Evolutionary conservation across 2,113 vertebrate species (phyloP).

Genomic region (Myotis lucifugus): DNA sequence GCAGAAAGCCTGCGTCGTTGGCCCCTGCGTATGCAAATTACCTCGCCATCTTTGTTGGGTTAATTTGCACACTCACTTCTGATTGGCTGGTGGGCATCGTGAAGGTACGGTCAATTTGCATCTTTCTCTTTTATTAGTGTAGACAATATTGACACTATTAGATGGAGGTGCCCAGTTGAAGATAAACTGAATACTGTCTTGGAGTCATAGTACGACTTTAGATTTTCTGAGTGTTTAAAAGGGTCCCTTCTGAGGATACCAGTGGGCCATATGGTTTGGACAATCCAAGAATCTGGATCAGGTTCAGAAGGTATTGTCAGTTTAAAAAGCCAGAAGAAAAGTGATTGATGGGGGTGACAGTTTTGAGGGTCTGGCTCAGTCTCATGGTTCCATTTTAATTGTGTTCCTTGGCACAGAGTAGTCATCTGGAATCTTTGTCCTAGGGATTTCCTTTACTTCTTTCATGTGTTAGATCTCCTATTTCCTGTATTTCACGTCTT

Average conservation of each 20-base stretch:
- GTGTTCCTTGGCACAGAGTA: not conserved
- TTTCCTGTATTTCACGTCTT: slow-evolving; percentile 25
- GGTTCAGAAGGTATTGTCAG: not conserved
- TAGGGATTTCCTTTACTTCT: not conserved
- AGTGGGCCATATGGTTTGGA: not conserved
- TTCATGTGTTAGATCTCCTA: not conserved
- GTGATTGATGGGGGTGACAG: not conserved
- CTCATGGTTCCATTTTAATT: not conserved
- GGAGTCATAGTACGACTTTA: not conserved
- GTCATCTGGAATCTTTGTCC: not conserved
- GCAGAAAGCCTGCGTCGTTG: too few relatives aligned
- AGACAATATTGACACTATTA: not conserved
- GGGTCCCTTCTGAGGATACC: not conserved
- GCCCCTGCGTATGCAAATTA: too few relatives aligned
- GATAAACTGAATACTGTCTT: not conserved
- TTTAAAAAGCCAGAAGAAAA: slow-evolving; percentile 1
- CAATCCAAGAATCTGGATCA: slow-evolving; percentile 1
- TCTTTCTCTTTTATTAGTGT: not conserved
- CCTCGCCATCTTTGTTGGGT: too few relatives aligned
- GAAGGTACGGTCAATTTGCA: too few relatives aligned
- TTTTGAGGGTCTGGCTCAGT: not conserved
- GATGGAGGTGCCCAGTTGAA: not conserved
- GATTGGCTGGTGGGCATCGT: too few relatives aligned
- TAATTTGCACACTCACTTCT: too few relatives aligned
- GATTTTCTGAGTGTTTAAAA: not conserved